Percentiles rank a stretch among this genome's conserved stretches.
Evolutionary conservation across 30 jellyfish, hydroid and myxozoan species (phyloP).

Genomic region (Hydractinia symbiolongicarpus): DNA sequence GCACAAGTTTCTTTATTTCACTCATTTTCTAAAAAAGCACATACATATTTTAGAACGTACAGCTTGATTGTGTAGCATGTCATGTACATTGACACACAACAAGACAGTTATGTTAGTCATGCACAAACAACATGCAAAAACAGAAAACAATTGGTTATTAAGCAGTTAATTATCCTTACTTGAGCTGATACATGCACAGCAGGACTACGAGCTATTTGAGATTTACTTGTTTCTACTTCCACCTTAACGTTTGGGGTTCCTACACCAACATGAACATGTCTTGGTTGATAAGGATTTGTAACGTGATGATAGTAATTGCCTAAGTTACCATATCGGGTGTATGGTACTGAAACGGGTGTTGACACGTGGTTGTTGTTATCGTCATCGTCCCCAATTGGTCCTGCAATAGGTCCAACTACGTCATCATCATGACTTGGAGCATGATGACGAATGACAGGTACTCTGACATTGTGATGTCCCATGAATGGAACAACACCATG

Average conservation of each 20-base stretch:
- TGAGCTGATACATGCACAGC: conserved; percentile 56
- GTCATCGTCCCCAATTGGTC: background rate
- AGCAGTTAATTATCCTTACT: conserved; percentile 30
- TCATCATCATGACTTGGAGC: conserved; percentile 7
- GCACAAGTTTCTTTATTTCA: conserved; percentile 82
- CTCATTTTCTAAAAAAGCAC: conserved; percentile 66
- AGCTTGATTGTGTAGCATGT: no score
- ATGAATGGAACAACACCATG: background rate
- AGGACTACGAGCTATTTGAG: conserved; percentile 43
- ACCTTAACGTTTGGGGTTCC: conserved; percentile 84
- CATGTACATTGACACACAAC: no score
- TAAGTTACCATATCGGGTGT: background rate
- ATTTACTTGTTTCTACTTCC: conserved; percentile 72
- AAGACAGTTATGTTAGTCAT: no score
- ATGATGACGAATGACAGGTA: conserved; percentile 4
- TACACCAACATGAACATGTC: conserved; percentile 70
- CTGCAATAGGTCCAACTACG: background rate
- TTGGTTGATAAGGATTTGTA: conserved; percentile 29
- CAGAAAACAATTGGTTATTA: no score
- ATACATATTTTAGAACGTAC: background rate
- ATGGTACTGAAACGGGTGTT: no score
- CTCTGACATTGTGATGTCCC: background rate
- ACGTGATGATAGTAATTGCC: conserved; percentile 9
- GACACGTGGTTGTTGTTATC: background rate
- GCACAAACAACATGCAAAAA: no score